Base-by-base conservation (phyloP, 2,113 vertebrate species). In the Notarius quadriscutis region DNA sequence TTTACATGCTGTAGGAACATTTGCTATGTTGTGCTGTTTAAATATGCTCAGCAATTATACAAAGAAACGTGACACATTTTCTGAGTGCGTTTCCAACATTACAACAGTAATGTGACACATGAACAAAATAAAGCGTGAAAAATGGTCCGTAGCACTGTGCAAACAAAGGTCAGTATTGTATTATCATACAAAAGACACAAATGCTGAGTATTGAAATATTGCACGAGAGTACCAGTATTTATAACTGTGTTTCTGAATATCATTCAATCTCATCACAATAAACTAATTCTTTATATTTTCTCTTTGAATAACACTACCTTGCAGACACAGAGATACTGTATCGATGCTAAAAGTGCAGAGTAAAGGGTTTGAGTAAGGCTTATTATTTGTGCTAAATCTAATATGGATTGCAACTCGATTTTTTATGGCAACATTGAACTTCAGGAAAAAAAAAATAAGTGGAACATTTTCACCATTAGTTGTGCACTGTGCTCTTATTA, bases 1-100 rank as follows among this genome's bases (percentile, higher is more conserved):
- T 30, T 87, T 84, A 90, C 53, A 90, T 88, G 87, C 86, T 88
- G 86, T 41, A 88, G 84, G 60, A 67, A 88, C 65, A 81, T 86
- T 79, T 84, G 69, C 18, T 84, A 15, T 80, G 63, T 41, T 67
- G 67, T 84, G 77, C 75, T 81, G 74, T 25, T 81, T 84, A 74
- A 41, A 77, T 84, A 79, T 79, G 53, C 83, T 67, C 69, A 79
- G 17, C 72, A 74, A 34, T 41, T 84, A 18, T n/a, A 86, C 77
- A 55, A 27, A 86, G 27, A 58, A 89, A 72, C 53, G 34, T 81
- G 20, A 86, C 75, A 30, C 53, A 79, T 83, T 77, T 78, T 89
- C 53, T 83, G 65, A 55, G n/a, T 41, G 27, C 60, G 71, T 25
- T 83, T 80, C 60, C 5, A 72, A 58, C 63, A 50, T 63, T 79